Evolutionary conservation across 2,888 invertebrate species (phyloP).

Genomic region (Drosophila multiciliata): DNA sequence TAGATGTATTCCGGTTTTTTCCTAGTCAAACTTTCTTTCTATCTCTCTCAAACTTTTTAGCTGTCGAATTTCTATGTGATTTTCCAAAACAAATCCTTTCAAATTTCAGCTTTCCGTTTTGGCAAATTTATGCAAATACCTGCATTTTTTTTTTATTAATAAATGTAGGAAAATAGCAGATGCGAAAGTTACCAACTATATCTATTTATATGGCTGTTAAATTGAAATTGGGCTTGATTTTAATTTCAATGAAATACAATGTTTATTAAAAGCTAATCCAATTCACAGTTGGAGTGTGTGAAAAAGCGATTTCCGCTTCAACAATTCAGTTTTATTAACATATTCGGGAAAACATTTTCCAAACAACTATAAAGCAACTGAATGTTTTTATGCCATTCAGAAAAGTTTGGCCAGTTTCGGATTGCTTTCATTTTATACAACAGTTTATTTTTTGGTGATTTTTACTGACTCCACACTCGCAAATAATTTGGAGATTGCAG

Average conservation of each 20-base stretch:
- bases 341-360: constrained; percentile 35
- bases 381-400: constrained; percentile 45
- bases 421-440: constrained; percentile 40
- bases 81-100: not conserved
- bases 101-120: not conserved
- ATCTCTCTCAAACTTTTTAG: not conserved
- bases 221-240: constrained; percentile 9
- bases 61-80: too few relatives aligned
- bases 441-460: not conserved
- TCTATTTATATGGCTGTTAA: not conserved
- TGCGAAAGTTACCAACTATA: not conserved
- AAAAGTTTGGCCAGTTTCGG: constrained; percentile 40
- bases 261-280: constrained; percentile 44
- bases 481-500: constrained; percentile 66
- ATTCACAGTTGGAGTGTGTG: constrained; percentile 13
- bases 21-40: not conserved
- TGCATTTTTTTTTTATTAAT: not conserved
- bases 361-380: constrained; percentile 40
- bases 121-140: not conserved
- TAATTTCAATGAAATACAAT: constrained; percentile 13
- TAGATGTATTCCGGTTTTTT: not conserved
- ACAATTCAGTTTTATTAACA: constrained; percentile 53
- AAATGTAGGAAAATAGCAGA: not conserved
- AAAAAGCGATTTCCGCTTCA: constrained; percentile 46
- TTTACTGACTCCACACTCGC: constrained; percentile 11